Base-by-base conservation (phyloP, 2,888 invertebrate species). In the Eurytoma californica region DNA sequence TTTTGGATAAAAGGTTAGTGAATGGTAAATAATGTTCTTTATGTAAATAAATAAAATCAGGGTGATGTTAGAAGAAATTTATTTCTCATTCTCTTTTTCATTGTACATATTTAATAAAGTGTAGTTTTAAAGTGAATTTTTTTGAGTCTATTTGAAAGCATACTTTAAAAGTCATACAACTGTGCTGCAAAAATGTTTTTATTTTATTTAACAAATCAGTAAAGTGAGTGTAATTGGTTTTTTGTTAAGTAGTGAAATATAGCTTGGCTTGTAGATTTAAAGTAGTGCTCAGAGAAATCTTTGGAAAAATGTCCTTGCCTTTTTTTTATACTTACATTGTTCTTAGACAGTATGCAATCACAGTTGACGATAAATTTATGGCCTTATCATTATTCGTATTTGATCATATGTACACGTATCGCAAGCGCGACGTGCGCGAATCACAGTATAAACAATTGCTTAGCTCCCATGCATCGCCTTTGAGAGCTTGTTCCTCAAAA, bases 61-160 rank as follows among this genome's bases (percentile, higher is more conserved):
- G 30, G 58, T 47, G 58, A 55, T 82, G 20, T 70, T 85, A 84
- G 83, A 86, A 85, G 83, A 86, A 80, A 84, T 88, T 87, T 87
- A 86, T 88, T 87, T 39, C 79, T 82, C 39, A 47, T 72, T 60
- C 67, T 80, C 66, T 61, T 65, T 63, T 75, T 72, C 65, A 75
- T 77, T 75, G 72, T 76, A 73, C 75, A 72, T 72, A 76, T 20
- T 69, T 57, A 82, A 79, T 76, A 80, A 82, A 82, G 53, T 69
- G 63, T 76, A 65, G 20, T 72, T 80, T 75, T 80, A 58, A 24
- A 53, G 67, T 77, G 12, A 73, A 28, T 61, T 39, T 7, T 18
- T 3, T 65, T 67, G 67, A 9, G 7, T 24, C 57, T 81, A 70
- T 70, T 14, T 67, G 39, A 80, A 80, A 79, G 68, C 68, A 63